Conservation (phyloP, 2,797 vertebrate species). For the Limnodromus scolopaceus region DNA sequence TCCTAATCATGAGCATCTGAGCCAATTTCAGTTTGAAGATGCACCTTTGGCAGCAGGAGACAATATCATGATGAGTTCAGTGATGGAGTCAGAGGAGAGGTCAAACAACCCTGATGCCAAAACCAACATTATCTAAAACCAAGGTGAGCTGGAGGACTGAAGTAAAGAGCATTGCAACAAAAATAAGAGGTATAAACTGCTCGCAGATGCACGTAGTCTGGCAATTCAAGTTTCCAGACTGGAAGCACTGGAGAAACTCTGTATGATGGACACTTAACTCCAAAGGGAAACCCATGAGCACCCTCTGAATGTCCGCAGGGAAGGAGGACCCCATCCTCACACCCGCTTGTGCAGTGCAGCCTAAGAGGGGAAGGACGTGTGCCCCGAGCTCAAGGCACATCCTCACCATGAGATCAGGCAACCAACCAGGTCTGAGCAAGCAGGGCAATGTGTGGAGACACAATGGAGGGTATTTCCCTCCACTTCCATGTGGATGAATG, state of each 20-base stretch:
- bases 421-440: not conserved
- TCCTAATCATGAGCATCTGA: not conserved
- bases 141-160: not conserved
- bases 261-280: not conserved
- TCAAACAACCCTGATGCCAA: not conserved
- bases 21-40: not conserved
- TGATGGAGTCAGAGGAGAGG: not conserved
- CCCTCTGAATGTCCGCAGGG: not conserved
- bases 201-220: not conserved
- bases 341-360: rapidly evolving
- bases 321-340: not conserved
- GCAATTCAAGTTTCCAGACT: not conserved
- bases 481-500: not conserved
- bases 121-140: not conserved
- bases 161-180: not conserved
- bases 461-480: not conserved
- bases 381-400: rapidly evolving
- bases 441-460: rapidly evolving
- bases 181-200: not conserved
- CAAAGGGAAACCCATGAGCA: not conserved
- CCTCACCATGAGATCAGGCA: not conserved
- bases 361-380: rapidly evolving
- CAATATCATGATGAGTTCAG: not conserved
- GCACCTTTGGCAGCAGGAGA: not conserved
- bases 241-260: not conserved